These are phyloP conservation scores for Nowickia ferox DNA, from an alignment of 2,888 invertebrate genomes.

Conservation along the genomic window DNA sequence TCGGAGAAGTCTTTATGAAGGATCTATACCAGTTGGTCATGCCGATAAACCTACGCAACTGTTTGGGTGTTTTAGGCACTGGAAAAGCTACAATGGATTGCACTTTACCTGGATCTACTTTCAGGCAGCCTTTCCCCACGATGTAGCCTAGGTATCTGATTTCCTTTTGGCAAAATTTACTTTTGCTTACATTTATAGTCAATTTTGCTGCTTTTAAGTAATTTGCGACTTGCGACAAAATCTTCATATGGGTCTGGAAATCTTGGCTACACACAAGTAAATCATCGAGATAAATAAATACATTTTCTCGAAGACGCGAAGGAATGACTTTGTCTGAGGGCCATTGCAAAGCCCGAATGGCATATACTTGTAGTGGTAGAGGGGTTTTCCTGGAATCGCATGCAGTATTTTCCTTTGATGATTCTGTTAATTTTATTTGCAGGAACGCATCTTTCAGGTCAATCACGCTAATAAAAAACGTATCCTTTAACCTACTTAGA, in stretches of 20 bases:
- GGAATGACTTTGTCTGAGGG: neutral
- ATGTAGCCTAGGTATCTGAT: too few species aligned
- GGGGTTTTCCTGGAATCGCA: neutral
- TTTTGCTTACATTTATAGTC: neutral
- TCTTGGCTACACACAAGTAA: neutral
- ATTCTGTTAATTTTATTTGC: neutral
- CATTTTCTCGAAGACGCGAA: neutral
- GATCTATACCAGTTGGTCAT: too few species aligned
- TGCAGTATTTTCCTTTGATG: slow-evolving; percentile 1
- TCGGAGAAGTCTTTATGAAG: too few species aligned
- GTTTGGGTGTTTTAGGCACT: too few species aligned
- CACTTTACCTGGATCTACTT: neutral
- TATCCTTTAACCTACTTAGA: too few species aligned
- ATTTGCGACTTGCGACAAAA: too few species aligned
- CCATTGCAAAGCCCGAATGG: neutral
- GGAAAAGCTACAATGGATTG: neutral
- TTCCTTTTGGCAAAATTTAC: too few species aligned
- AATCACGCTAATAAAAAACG: too few species aligned
- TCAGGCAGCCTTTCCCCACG: neutral
- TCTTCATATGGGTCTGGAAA: neutral
- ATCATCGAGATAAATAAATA: neutral
- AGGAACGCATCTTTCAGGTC: neutral
- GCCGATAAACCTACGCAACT: too few species aligned
- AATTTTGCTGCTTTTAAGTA: neutral
- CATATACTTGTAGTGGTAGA: neutral